These are phyloP conservation scores for Cataglyphis cursor DNA, from an alignment of 2,888 invertebrate genomes.

Conservation along the genomic window DNA sequence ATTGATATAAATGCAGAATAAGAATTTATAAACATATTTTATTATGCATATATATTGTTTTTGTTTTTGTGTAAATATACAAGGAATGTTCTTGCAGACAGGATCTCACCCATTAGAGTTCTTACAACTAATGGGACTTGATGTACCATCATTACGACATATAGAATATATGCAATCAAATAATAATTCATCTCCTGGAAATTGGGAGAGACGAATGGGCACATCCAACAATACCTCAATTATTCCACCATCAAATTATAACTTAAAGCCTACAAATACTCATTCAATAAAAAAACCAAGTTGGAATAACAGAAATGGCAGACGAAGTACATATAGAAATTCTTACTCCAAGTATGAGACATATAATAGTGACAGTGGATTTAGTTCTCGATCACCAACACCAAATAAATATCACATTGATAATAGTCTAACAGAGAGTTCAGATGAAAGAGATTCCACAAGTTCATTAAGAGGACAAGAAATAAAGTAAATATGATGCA, in stretches of 20 bases:
- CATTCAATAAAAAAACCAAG: constrained; percentile 79
- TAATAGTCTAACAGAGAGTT: constrained; percentile 83
- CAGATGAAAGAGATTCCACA: constrained; percentile 84
- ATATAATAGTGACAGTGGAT: constrained; percentile 83
- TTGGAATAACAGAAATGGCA: constrained; percentile 79
- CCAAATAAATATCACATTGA: constrained; percentile 83
- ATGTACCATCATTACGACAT: constrained; percentile 79
- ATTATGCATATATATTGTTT: not conserved
- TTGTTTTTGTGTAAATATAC: constrained; percentile 34
- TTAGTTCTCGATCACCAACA: constrained; percentile 85
- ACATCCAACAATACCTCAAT: constrained; percentile 70
- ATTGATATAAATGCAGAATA: not conserved
- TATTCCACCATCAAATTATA: constrained; percentile 75
- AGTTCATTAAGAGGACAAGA: constrained; percentile 80
- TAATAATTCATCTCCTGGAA: constrained; percentile 69
- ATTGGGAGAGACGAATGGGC: constrained; percentile 81
- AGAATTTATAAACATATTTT: not conserved
- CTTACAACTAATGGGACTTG: constrained; percentile 81
- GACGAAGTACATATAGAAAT: constrained; percentile 76
- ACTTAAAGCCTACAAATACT: constrained; percentile 75
- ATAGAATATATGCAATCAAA: constrained; percentile 78
- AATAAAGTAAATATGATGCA: constrained; percentile 78
- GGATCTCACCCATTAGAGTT: constrained; percentile 81
- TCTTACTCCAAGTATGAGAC: constrained; percentile 76
- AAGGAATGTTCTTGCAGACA: constrained; percentile 74